Evolutionary conservation across 2,113 vertebrate species (phyloP), one percentile per base, ranked within the genome.

Genomic region (Sminthopsis crassicaudata): DNA sequence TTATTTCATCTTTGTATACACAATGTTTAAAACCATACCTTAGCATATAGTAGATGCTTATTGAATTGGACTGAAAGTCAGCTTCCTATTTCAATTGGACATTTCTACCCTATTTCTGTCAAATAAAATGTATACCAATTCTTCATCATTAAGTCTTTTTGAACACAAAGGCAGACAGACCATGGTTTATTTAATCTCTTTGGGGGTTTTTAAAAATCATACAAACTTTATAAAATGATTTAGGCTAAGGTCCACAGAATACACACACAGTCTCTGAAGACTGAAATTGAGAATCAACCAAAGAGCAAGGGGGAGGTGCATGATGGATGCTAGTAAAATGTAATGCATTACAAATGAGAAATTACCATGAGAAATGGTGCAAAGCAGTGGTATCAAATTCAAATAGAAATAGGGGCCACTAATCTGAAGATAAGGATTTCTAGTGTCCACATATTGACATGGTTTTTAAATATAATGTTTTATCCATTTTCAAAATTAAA

Each of bases 81-180:
- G 94, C 96, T 97, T 97, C 96, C 96, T 97, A 90, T 84, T 94
- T 91, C 25, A 94, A 54, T 23, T 84, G 96, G 97, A 67, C 46
- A 94, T 92, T 96, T 94, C 97, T 97, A 96, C 90, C 92, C 93
- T 88, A 93, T 97, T 97, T 97, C 92, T 96, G 55, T 93, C n/a
- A 24, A 42, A 95, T 52, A 94, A 93, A 96, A 2, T 90, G 91
- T 96, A 98, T 97, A 96, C 96, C 97, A 98, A 98, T 60, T 96
- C 51, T 97, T 95, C 97, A 97, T 98, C 97, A 98, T 88, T 42
- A 26, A 0, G 0, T 97, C 95, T 36, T 8, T 30, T 30, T 89
- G 76, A 91, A 91, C 89, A 84, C n/a, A 89, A 2, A 50, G 50
- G 14, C 48, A 92, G 48, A 90, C 48, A 91, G 26, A 57, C 53